Conservation (phyloP, 37 sponge, comb jelly and placozoan genomes). For the Cliona cf. orientalis region DNA sequence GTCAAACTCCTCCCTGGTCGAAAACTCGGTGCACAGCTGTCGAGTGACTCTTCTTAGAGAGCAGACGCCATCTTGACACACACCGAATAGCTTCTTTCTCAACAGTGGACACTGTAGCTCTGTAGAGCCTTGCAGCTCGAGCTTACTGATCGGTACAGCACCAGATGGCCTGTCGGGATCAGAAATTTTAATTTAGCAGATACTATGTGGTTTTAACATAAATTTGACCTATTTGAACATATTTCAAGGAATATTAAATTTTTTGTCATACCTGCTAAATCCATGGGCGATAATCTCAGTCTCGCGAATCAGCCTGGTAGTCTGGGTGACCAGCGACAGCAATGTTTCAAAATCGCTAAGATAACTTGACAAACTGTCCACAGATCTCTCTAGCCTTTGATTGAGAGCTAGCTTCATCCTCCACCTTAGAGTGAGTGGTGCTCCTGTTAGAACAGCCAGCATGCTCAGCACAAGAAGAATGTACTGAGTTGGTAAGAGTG, state of each 20-base stretch:
- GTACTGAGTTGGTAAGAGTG: too few species aligned
- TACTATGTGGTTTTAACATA: background rate
- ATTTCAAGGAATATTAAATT: background rate
- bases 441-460: too few species aligned
- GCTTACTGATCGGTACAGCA: constrained; percentile 1
- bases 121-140: constrained; percentile 10
- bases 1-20: constrained; percentile 10
- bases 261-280: background rate
- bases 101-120: constrained; percentile 6
- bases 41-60: background rate
- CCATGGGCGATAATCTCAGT: constrained; percentile 40
- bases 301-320: constrained; percentile 27
- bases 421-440: too few species aligned
- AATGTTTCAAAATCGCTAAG: constrained; percentile 1
- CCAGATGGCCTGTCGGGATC: background rate
- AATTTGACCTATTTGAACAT: background rate
- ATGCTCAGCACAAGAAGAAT: too few species aligned
- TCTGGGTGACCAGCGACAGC: constrained; percentile 23
- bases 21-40: background rate
- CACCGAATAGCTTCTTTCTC: constrained; percentile 10
- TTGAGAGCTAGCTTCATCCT: too few species aligned
- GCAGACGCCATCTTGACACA: background rate
- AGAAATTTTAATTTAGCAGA: background rate
- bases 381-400: too few species aligned
- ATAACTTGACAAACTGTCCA: background rate